Evolutionary conservation across 2,113 vertebrate genomes (phyloP).

Genomic region (Proteles cristata): DNA sequence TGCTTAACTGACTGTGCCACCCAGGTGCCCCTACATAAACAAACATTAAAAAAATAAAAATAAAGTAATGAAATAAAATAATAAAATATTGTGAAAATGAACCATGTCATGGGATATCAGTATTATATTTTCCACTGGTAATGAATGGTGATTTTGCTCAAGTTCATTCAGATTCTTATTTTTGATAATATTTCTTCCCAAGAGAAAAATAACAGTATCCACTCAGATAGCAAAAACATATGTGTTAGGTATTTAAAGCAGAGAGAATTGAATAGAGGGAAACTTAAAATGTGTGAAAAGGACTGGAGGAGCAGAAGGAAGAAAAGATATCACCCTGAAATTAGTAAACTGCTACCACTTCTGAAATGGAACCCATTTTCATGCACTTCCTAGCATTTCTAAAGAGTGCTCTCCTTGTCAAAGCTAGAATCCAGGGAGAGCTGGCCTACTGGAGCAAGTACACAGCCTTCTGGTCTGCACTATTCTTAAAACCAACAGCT

Average conservation of each 20-base stretch:
- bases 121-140: neutral
- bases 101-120: neutral
- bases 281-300: neutral
- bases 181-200: neutral
- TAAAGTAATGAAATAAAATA: no score
- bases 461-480: constrained; percentile 22
- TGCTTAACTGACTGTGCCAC: no score
- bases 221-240: neutral
- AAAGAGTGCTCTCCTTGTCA: neutral
- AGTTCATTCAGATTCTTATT: neutral
- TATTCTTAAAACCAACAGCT: neutral
- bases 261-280: neutral
- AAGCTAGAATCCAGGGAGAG: neutral
- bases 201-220: neutral
- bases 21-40: no score
- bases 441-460: neutral
- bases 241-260: neutral
- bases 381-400: neutral
- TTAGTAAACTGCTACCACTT: neutral
- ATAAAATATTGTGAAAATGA: neutral
- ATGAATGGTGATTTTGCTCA: constrained; percentile 12
- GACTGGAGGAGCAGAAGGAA: neutral
- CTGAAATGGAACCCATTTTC: neutral
- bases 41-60: no score
- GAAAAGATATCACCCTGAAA: neutral